phyloP scores from a whole-genome alignment of 1,140 invertebrate species.

The Eriocheir sinensis region DNA sequence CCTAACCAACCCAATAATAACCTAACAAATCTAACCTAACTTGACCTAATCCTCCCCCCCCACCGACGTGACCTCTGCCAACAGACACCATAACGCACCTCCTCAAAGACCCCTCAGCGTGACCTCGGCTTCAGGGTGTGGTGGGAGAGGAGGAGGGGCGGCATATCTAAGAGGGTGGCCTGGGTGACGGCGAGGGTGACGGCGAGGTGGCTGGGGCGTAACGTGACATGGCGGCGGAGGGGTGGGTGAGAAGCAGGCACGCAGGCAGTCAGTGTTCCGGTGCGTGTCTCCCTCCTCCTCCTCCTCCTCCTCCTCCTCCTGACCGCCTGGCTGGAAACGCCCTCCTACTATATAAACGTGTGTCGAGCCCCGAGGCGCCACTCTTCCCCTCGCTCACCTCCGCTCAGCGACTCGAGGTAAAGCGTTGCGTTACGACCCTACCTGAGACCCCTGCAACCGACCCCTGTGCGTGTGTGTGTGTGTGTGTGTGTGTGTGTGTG shows the following conservation, averaged over 20 bases:
- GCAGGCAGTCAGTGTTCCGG: constrained; percentile 19
- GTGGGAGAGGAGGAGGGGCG: neutral
- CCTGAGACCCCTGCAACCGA: too few relatives aligned
- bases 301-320: neutral
- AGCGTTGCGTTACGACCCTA: neutral
- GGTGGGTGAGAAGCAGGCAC: neutral
- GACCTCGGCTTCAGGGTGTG: neutral
- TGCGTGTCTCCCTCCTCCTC: neutral
- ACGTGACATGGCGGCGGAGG: neutral
- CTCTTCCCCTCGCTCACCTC: neutral
- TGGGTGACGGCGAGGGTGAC: neutral
- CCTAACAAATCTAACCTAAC: too few relatives aligned
- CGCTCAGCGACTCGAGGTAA: neutral
- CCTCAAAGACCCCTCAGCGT: too few relatives aligned
- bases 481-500: neutral
- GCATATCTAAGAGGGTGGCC: neutral
- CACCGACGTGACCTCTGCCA: too few relatives aligned
- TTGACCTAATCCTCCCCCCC: too few relatives aligned
- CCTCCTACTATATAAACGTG: neutral
- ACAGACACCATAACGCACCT: too few relatives aligned
- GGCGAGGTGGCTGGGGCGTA: neutral
- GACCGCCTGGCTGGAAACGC: neutral
- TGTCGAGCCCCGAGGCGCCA: neutral
- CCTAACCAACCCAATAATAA: too few relatives aligned
- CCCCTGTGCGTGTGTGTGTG: neutral